Base-by-base conservation (phyloP, 2,113 vertebrate species). In the Phrynosoma blainvillii region DNA sequence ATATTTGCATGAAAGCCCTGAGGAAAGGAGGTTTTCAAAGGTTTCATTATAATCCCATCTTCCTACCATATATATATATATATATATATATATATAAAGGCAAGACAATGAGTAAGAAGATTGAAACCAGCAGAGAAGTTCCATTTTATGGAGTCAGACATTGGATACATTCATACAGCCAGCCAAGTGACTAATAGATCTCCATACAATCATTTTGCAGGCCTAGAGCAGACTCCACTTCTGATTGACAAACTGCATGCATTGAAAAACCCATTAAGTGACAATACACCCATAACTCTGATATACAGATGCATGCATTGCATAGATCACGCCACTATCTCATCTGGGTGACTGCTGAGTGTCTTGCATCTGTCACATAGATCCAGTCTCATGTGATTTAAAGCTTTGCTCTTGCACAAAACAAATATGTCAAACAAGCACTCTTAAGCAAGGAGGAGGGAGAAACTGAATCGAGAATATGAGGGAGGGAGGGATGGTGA, bases 81-180 rank as follows among this genome's bases (percentile, higher is more conserved):
- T 42, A n/a, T 42, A 9, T 18, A 91, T 74, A 87, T 88, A 79
- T 30, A 47, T 68, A 80, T 2, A 92, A 47, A 23, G 27, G 0
- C 0, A 5, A 0, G 20, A 32, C 70, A 16, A 80, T 77, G 0
- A 79, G 40, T 23, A 7, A 1, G 65, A 85, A 25, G 88, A 90
- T 0, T 90, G 83, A 90, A 94, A 40, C 7, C 68, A 74, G 42
- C 40, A 27, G 62, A 36, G 36, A 88, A 52, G 70, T 59, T 85
- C 59, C 47, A 73, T 82, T 80, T 90, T 88, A 73, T 59, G 59
- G 71, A 70, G 32, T 70, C 66, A n/a, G 30, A 59, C 79, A 78
- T 42, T 9, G 11, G 56, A 52, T 56, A 68, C 18, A 65, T 13
- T 71, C 54, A 62, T 36, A 81, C 23, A 80, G 47, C 32, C 80